phyloP scores from a whole-genome alignment of 2,113 vertebrate species.

The Carlito syrichta region DNA sequence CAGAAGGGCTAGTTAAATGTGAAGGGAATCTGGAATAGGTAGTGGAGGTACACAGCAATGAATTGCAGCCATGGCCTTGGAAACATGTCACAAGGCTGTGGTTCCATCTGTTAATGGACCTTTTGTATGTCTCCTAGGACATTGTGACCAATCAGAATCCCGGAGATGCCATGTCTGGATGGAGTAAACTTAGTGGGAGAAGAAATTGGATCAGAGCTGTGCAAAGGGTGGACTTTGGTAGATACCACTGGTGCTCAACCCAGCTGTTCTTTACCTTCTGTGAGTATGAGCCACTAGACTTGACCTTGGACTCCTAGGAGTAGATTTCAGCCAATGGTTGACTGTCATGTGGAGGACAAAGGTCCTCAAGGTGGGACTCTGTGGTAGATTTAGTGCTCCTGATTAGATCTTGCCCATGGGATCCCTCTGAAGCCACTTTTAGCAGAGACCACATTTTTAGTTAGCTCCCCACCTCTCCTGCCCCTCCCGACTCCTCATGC shows the following conservation, averaged over 20 bases:
- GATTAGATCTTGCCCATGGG: neutral
- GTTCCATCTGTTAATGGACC: neutral
- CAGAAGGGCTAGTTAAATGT: neutral
- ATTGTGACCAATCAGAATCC: neutral
- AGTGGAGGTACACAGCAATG: neutral
- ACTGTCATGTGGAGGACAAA: neutral
- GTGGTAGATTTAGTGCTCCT: neutral
- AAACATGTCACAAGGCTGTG: neutral
- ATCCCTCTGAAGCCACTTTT: neutral
- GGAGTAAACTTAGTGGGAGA: neutral
- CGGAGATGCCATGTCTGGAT: neutral
- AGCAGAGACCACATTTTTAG: neutral
- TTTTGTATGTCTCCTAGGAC: neutral
- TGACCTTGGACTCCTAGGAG: neutral
- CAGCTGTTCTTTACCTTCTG: neutral
- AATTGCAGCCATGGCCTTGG: neutral
- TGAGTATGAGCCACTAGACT: neutral
- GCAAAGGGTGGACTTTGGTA: neutral
- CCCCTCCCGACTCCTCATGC: neutral
- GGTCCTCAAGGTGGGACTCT: neutral
- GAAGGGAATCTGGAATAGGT: neutral
- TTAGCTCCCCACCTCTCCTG: neutral
- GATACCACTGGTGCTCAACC: neutral
- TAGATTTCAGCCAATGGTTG: neutral
- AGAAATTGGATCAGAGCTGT: neutral